These are phyloP conservation scores for Triplophysa yarkandensis DNA, from an alignment of 2,797 vertebrate genomes.

Conservation along the genomic window DNA sequence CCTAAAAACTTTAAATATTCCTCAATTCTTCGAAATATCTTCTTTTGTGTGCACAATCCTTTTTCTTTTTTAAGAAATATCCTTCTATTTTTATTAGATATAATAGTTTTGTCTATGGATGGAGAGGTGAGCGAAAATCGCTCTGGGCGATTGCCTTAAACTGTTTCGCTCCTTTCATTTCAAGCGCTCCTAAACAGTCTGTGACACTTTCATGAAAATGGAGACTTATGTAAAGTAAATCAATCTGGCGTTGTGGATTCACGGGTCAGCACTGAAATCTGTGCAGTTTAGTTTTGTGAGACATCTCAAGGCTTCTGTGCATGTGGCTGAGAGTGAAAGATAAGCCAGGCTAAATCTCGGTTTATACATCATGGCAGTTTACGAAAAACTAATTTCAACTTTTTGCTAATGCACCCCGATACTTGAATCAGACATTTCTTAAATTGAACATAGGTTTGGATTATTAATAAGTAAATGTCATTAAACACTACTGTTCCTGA, in stretches of 20 bases:
- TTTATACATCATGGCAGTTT: not conserved
- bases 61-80: too few species aligned
- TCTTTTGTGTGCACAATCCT: too few species aligned
- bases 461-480: not conserved
- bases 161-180: not conserved
- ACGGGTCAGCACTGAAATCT: not conserved
- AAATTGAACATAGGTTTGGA: not conserved
- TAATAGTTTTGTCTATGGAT: not conserved
- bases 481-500: not conserved
- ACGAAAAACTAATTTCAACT: not conserved
- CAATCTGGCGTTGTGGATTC: slow-evolving; percentile 15
- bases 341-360: not conserved
- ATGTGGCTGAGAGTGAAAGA: not conserved
- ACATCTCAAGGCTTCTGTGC: not conserved
- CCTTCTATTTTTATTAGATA: not conserved
- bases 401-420: too few species aligned
- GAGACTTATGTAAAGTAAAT: slow-evolving; percentile 38
- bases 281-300: slow-evolving; percentile 16
- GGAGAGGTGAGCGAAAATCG: slow-evolving; percentile 6
- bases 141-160: slow-evolving; percentile 2
- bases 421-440: too few species aligned
- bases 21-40: too few species aligned
- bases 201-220: slow-evolving; percentile 13
- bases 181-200: slow-evolving; percentile 36
- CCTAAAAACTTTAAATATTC: too few species aligned